phyloP scores from a whole-genome alignment of 1,140 invertebrate genomes.

The Drosophila tsacasi region DNA sequence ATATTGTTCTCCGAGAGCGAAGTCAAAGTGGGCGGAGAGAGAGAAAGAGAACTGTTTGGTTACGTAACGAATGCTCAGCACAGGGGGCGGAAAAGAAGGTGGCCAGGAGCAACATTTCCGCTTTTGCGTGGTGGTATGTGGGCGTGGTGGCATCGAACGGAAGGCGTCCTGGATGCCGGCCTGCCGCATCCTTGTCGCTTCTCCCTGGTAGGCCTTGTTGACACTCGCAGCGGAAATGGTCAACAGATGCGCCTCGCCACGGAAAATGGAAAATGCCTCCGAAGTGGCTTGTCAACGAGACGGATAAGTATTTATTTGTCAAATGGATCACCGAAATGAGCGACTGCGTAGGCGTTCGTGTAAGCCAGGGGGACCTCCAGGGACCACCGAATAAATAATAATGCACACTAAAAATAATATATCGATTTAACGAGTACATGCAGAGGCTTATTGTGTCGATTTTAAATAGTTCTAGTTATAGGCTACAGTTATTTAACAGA shows the following conservation, averaged over 20 bases:
- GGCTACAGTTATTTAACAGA: too few relatives aligned
- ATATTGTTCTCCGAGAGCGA: constrained; percentile 19
- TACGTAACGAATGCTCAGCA: constrained; percentile 65
- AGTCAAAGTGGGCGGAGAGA: constrained; percentile 11
- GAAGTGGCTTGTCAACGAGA: constrained; percentile 46
- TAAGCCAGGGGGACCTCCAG: not conserved
- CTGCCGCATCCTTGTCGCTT: constrained; percentile 6
- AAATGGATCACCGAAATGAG: constrained; percentile 44
- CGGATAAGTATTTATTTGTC: constrained; percentile 30
- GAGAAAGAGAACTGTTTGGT: constrained; percentile 27
- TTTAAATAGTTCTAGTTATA: not conserved
- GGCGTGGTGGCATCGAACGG: constrained; percentile 61
- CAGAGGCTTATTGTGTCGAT: too few relatives aligned
- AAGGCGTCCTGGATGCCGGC: constrained; percentile 18
- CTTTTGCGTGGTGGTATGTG: constrained; percentile 56
- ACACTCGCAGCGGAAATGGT: constrained; percentile 52
- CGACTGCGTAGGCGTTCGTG: constrained; percentile 4
- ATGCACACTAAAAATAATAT: constrained; percentile 22
- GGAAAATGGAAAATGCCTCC: constrained; percentile 42
- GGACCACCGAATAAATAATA: constrained; percentile 19
- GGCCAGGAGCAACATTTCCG: constrained; percentile 25
- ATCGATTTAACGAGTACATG: constrained; percentile 27
- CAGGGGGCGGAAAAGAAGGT: not conserved
- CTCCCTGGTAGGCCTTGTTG: constrained; percentile 13
- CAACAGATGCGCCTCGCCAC: constrained; percentile 41